Evolutionary conservation across 2,113 vertebrate species (phyloP).

Genomic region (Corydoras maculifer): DNA sequence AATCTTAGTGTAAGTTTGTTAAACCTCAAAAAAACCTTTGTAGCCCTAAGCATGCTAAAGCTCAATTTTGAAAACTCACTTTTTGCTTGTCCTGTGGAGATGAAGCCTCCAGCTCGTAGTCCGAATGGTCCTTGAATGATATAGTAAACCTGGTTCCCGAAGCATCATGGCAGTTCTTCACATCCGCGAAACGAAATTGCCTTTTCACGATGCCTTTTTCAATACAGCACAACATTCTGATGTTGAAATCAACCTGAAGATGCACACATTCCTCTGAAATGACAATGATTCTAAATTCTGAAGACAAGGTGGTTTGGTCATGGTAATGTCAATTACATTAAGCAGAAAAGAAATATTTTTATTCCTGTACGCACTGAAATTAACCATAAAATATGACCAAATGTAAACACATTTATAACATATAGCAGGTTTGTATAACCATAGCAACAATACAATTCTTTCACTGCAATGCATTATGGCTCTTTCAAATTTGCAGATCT

Average conservation of each 20-base stretch:
- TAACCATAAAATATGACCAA: too few relatives aligned
- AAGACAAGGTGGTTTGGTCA: too few relatives aligned
- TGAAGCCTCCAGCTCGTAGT: slow-evolving; percentile 67
- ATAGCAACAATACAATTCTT: too few relatives aligned
- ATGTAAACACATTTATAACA: too few relatives aligned
- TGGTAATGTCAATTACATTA: too few relatives aligned
- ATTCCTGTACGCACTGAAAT: too few relatives aligned
- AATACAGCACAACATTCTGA: slow-evolving; percentile 69
- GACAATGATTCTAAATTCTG: background rate
- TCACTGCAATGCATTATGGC: too few relatives aligned
- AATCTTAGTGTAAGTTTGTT: background rate
- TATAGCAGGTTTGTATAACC: too few relatives aligned
- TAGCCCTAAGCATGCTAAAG: background rate
- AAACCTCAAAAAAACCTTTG: background rate
- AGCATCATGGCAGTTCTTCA: slow-evolving; percentile 65
- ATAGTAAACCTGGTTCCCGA: slow-evolving; percentile 60
- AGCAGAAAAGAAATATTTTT: too few relatives aligned
- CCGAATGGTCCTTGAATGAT: slow-evolving; percentile 59
- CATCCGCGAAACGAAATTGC: slow-evolving; percentile 64
- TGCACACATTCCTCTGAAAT: slow-evolving; percentile 1
- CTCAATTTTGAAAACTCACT: slow-evolving; percentile 37
- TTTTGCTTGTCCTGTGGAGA: slow-evolving; percentile 68
- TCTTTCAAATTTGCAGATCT: too few relatives aligned
- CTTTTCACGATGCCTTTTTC: slow-evolving; percentile 72
- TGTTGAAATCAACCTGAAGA: slow-evolving; percentile 70